Evolutionary conservation across 2,888 invertebrate genomes (phyloP).

Genomic region (Sminthurinus aureus): DNA sequence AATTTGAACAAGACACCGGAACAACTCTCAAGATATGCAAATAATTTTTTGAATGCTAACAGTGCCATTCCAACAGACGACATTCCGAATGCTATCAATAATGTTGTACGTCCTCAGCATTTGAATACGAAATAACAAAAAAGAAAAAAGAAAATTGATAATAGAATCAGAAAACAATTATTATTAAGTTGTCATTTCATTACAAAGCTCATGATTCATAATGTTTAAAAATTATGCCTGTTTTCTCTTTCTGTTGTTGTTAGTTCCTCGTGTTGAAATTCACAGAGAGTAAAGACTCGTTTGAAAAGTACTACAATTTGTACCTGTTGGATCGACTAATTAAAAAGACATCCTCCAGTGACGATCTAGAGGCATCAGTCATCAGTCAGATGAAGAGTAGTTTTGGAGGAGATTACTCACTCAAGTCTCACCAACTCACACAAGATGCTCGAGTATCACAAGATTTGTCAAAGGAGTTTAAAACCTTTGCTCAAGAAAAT

Average conservation of each 20-base stretch:
- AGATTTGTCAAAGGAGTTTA: conserved; percentile 22
- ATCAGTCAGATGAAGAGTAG: conserved; percentile 26
- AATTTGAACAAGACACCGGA: conserved; percentile 29
- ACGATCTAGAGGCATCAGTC: conserved; percentile 5
- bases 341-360: conserved; percentile 21
- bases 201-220: neutral
- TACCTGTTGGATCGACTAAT: conserved; percentile 20
- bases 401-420: conserved; percentile 24
- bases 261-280: conserved; percentile 30
- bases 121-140: neutral
- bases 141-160: neutral
- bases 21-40: conserved; percentile 13
- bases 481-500: conserved; percentile 1
- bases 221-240: no score
- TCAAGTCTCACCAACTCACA: conserved; percentile 21
- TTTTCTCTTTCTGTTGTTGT: neutral
- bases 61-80: neutral
- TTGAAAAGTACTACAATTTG: conserved; percentile 36
- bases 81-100: neutral
- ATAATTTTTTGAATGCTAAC: conserved; percentile 4
- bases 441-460: conserved; percentile 23
- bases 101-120: neutral
- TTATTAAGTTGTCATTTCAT: neutral
- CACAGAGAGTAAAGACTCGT: conserved; percentile 36
- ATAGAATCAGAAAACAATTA: neutral